Conservation (phyloP, 2,888 invertebrate genomes). For the Homarus gammarus region DNA sequence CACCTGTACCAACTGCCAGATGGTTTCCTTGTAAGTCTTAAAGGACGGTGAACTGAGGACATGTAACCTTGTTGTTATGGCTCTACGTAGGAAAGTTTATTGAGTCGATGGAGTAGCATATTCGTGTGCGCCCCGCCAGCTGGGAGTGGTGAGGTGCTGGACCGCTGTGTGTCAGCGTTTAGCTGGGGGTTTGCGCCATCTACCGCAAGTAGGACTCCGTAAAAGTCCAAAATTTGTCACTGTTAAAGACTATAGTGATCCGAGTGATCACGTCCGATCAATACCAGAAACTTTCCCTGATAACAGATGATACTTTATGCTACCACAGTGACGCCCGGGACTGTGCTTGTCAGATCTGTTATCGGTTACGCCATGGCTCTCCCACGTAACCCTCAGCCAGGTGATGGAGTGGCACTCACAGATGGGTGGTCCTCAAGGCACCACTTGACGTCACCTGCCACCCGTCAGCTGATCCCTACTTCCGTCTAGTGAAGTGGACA, state of each 20-base stretch:
- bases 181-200: neutral
- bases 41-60: neutral
- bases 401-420: conserved; percentile 11
- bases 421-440: conserved; percentile 11
- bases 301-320: neutral
- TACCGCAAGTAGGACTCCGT: neutral
- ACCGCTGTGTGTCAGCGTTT: neutral
- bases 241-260: neutral
- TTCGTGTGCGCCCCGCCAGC: neutral
- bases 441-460: neutral
- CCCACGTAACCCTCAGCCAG: neutral
- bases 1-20: conserved; percentile 54
- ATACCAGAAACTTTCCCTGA: neutral
- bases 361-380: neutral
- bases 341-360: neutral
- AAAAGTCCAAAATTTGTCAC: neutral
- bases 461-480: neutral
- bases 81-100: neutral
- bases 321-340: neutral
- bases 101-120: neutral
- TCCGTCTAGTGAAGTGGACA: neutral
- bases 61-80: neutral
- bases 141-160: neutral
- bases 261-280: neutral
- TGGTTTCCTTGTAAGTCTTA: conserved; percentile 9